Base-by-base conservation (phyloP, 1,140 invertebrate genomes). In the Tigriopus japonicus region DNA sequence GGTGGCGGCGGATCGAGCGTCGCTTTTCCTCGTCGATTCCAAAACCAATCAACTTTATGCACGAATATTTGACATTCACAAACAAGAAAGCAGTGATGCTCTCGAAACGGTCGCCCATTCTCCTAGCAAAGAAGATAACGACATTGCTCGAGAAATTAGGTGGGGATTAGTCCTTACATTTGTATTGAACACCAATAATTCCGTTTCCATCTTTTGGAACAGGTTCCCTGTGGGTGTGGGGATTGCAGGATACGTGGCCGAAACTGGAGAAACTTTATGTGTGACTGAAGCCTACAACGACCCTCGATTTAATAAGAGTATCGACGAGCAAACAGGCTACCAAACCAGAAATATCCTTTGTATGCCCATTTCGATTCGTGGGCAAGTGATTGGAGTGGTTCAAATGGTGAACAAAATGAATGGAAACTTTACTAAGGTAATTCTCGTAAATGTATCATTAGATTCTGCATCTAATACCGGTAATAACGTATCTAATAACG, bases 351-450 rank as follows among this genome's bases (percentile, higher is more conserved):
- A 78, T 13, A 86, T 89, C 42, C 74, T 90, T 0, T 88, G 86
- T 68, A 88, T 89, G 85, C 86, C 86, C 0, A 85, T 90, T 52
- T 82, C 76, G 68, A 86, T 86, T 52, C 72, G 83, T 62, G 79
- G 79, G 15, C 75, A 75, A 63, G 78, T 86, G 10, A 85, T 86
- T 55, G 86, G 85, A 9, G 85, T 90, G 1, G 83, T 90, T 3
- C 86, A 90, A 72, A 88, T 89, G 85, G 84, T 88, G 0, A 88
- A 88, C 68, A 88, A 88, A 70, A 71, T 78, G 21, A 71, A 74
- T 40, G 81, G 81, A 1, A 68, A 69, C 21, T 88, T 88, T 68
- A 83, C 76, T 13, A 79, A 78, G 66, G 71, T 71, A 62, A n/a
- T n/a, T n/a, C n/a, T n/a, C n/a, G n/a, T n/a, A n/a, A n/a, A n/a